Conservation (phyloP, 37 sponge, comb jelly and placozoan species). For the Bolinopsis microptera region DNA sequence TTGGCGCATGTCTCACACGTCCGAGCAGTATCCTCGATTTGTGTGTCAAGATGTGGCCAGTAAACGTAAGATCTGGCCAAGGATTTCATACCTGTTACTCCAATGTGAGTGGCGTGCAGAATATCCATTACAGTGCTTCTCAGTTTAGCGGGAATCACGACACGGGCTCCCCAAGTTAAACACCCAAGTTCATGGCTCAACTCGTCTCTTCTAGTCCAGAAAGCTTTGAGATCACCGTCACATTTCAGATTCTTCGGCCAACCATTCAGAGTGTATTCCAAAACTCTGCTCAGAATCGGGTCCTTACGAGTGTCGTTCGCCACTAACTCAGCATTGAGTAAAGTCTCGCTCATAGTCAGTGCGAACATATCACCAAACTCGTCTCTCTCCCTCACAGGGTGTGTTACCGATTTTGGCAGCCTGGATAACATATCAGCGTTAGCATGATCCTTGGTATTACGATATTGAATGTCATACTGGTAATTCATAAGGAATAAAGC, state of each 20-base stretch:
- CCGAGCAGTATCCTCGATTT: neutral
- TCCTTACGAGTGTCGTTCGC: constrained; percentile 9
- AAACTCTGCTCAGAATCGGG: constrained; percentile 62
- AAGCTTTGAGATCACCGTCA: constrained; percentile 34
- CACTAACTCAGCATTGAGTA: neutral
- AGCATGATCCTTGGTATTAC: constrained; percentile 63
- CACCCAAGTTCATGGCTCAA: too few species aligned
- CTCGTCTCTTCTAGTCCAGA: neutral
- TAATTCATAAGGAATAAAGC: constrained; percentile 67
- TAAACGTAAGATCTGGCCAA: neutral
- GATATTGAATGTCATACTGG: constrained; percentile 64
- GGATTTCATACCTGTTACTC: constrained; percentile 8
- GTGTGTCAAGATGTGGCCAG: neutral
- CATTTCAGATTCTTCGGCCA: constrained; percentile 42
- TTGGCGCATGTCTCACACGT: too few species aligned
- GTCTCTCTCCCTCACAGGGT: neutral
- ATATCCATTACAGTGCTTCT: neutral
- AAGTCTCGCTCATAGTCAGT: neutral
- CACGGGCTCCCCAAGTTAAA: constrained; percentile 70
- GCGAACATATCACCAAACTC: neutral
- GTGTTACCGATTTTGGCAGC: neutral
- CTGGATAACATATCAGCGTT: constrained; percentile 72
- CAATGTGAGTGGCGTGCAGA: constrained; percentile 13
- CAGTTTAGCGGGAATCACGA: constrained; percentile 53
- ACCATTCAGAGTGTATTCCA: constrained; percentile 12